phyloP scores from a whole-genome alignment of 1,140 invertebrate genomes.

The Aricia agestis region DNA sequence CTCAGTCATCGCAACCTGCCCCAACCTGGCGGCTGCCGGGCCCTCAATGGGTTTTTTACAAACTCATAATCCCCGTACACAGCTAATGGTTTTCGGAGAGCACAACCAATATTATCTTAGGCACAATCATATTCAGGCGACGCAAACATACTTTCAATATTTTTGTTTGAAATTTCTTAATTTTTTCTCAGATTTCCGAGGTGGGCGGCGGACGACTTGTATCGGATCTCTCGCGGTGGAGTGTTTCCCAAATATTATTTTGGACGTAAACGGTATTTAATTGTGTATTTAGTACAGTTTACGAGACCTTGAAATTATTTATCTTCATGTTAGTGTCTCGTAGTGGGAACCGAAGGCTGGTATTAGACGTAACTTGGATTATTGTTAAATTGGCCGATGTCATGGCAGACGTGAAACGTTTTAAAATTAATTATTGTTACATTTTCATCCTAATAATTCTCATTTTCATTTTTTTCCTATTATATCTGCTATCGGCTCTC shows the following conservation, averaged over 20 bases:
- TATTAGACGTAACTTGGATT: too few relatives aligned
- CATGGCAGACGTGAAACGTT: too few relatives aligned
- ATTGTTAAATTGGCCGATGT: too few relatives aligned
- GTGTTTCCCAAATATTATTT: constrained; percentile 3
- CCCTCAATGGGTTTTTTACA: constrained; percentile 9
- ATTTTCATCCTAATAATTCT: too few relatives aligned
- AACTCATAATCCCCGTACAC: constrained; percentile 7
- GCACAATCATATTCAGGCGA: constrained; percentile 9
- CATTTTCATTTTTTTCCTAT: too few relatives aligned
- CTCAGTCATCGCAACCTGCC: not conserved
- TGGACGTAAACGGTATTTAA: not conserved
- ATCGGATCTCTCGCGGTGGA: not conserved
- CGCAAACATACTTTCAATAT: constrained; percentile 8
- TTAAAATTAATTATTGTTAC: too few relatives aligned
- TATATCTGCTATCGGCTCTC: too few relatives aligned
- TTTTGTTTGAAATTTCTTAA: not conserved
- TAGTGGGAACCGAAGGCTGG: not conserved
- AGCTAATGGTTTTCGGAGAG: constrained; percentile 6
- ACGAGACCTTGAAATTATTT: not conserved
- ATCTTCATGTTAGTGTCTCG: not conserved
- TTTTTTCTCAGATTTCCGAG: not conserved
- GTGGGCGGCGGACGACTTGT: not conserved
- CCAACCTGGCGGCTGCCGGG: not conserved
- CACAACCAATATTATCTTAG: constrained; percentile 11
- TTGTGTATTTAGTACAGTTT: not conserved